A percentile compares a stretch with the other conserved stretches of the same genome.
Evolutionary conservation across 53 echinoderm and acorn worm genomes (phyloP).

Genomic region (Luidia sarsii): DNA sequence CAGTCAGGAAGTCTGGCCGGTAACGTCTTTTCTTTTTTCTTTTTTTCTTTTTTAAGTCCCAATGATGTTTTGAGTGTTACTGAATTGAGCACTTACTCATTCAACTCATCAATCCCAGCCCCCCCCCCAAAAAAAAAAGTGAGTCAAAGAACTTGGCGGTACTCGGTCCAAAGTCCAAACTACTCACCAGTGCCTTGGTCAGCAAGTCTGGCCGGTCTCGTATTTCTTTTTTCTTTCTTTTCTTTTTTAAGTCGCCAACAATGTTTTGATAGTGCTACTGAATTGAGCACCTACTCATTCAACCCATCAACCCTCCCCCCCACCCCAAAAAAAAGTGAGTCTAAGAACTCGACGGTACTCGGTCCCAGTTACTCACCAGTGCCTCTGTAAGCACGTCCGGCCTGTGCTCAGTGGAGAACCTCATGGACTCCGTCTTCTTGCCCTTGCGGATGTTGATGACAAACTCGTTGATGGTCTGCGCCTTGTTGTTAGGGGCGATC

Average conservation of each 20-base stretch:
- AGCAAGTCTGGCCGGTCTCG: no score
- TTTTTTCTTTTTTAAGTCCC: no score
- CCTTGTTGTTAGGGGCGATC: constrained; percentile 88
- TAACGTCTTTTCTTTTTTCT: no score
- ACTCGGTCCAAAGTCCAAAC: no score
- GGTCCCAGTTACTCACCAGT: constrained; percentile 65
- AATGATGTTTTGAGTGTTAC: no score
- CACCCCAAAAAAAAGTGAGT: neutral
- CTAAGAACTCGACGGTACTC: neutral
- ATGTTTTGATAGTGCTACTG: neutral
- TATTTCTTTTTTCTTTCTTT: no score
- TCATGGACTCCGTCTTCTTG: constrained; percentile 94
- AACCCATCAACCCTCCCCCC: neutral
- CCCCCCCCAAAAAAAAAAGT: no score
- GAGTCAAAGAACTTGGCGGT: no score
- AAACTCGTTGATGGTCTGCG: constrained; percentile 90
- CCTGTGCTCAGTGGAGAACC: constrained; percentile 94
- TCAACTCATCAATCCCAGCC: no score
- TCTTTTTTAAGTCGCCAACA: neutral
- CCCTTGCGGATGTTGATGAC: constrained; percentile 85
- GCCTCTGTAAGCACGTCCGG: constrained; percentile 89
- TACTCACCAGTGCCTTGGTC: no score
- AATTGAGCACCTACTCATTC: neutral
- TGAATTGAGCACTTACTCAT: no score
- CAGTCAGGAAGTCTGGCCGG: no score